These are phyloP conservation scores for Centroberyx gerrardi DNA, from an alignment of 2,797 vertebrate species.

Conservation along the genomic window DNA sequence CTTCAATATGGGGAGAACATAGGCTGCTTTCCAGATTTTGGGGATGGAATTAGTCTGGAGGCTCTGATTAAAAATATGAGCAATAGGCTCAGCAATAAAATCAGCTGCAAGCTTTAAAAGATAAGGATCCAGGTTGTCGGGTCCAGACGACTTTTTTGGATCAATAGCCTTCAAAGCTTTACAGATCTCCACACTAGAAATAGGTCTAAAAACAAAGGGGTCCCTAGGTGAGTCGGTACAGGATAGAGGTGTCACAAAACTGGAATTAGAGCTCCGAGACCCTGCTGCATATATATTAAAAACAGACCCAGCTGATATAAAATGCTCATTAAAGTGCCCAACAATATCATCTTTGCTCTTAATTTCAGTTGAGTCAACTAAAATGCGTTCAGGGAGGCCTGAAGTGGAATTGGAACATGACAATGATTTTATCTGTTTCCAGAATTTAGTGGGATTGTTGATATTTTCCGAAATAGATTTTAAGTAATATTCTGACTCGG, in stretches of 20 bases:
- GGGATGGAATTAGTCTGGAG: constrained; percentile 51
- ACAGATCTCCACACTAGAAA: constrained; percentile 21
- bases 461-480: constrained; percentile 23
- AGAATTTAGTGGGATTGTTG: constrained; percentile 5
- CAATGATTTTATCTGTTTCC: not conserved
- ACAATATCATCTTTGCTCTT: constrained; percentile 10
- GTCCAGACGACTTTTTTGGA: constrained; percentile 37
- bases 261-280: constrained; percentile 28
- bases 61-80: constrained; percentile 5
- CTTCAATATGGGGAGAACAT: constrained; percentile 19
- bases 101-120: constrained; percentile 53
- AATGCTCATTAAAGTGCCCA: constrained; percentile 40
- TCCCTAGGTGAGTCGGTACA: constrained; percentile 1
- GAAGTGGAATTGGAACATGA: constrained; percentile 1
- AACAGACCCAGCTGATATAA: constrained; percentile 38
- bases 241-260: constrained; percentile 33
- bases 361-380: constrained; percentile 6
- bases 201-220: constrained; percentile 33
- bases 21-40: constrained; percentile 32
- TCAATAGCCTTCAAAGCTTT: constrained; percentile 63
- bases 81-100: constrained; percentile 38
- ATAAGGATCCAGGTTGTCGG: constrained; percentile 49
- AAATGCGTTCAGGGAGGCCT: constrained; percentile 4
- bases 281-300: constrained; percentile 23
- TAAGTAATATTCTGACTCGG: constrained; percentile 16